phyloP scores from a whole-genome alignment of 2,113 vertebrate genomes.

The Gasterosteus nipponicus region DNA sequence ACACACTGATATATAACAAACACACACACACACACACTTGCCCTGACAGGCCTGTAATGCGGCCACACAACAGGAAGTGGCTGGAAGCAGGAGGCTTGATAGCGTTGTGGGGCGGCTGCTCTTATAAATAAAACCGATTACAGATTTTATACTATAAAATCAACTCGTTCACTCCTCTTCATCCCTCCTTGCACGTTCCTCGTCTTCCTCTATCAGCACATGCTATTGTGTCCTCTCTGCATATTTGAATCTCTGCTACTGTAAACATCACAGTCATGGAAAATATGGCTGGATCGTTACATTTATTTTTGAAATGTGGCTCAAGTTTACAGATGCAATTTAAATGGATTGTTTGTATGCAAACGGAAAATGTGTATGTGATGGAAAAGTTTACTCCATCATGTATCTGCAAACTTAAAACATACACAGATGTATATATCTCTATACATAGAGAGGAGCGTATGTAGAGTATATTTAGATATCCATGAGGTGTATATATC shows the following conservation, averaged over 20 bases:
- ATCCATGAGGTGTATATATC: constrained; percentile 16
- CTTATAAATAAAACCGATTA: constrained; percentile 61
- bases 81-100: constrained; percentile 66
- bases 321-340: background rate
- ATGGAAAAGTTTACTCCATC: too few species aligned
- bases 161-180: constrained; percentile 48
- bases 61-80: constrained; percentile 71
- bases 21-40: constrained; percentile 28
- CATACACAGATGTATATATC: too few species aligned
- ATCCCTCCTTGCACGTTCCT: constrained; percentile 40
- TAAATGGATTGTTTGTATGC: background rate
- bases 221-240: constrained; percentile 14
- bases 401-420: too few species aligned
- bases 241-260: constrained; percentile 16
- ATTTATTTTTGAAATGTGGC: background rate
- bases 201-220: constrained; percentile 42
- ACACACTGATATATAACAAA: constrained; percentile 19
- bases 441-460: too few species aligned
- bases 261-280: background rate
- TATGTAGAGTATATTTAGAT: background rate
- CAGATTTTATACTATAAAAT: constrained; percentile 14
- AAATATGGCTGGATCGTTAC: background rate
- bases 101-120: constrained; percentile 29
- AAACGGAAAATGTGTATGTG: too few species aligned
- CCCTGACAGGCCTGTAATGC: constrained; percentile 18